Evolutionary conservation across 2,888 invertebrate genomes (phyloP).

Genomic region (Plebejus argus): DNA sequence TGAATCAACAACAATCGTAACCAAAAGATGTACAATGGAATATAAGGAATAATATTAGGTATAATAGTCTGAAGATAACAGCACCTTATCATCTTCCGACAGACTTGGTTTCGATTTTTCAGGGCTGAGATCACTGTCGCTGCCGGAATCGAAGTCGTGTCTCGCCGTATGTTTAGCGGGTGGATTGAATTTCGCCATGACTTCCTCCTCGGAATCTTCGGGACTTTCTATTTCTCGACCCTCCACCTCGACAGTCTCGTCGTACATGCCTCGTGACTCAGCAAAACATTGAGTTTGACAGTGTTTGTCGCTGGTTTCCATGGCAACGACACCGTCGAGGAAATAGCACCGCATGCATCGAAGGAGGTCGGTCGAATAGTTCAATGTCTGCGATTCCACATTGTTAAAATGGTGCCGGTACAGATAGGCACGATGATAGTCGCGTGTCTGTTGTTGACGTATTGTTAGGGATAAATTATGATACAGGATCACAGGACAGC

Average conservation of each 20-base stretch:
- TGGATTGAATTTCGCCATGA: constrained; percentile 73
- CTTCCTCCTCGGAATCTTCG: constrained; percentile 59
- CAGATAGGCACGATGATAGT: constrained; percentile 46
- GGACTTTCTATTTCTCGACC: constrained; percentile 81
- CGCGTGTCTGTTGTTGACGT: constrained; percentile 46
- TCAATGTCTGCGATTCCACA: constrained; percentile 38
- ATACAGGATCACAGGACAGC: constrained; percentile 31
- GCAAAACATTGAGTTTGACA: constrained; percentile 62
- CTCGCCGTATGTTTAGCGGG: constrained; percentile 68
- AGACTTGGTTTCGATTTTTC: constrained; percentile 60
- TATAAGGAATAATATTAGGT: too few species aligned
- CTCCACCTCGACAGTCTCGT: constrained; percentile 81
- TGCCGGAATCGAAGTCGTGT: constrained; percentile 73
- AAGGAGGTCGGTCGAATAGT: constrained; percentile 18
- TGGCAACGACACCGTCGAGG: constrained; percentile 58
- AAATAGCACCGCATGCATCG: constrained; percentile 26
- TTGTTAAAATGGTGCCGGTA: constrained; percentile 49
- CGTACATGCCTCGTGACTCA: constrained; percentile 69
- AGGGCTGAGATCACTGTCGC: constrained; percentile 64
- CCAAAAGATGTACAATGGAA: background rate
- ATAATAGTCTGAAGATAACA: background rate
- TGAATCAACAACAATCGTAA: background rate
- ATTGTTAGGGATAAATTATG: constrained; percentile 35
- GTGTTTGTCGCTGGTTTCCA: constrained; percentile 74
- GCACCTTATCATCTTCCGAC: constrained; percentile 62